Evolutionary conservation across 2,888 invertebrate species (phyloP).

Genomic region (Cephus runcator): DNA sequence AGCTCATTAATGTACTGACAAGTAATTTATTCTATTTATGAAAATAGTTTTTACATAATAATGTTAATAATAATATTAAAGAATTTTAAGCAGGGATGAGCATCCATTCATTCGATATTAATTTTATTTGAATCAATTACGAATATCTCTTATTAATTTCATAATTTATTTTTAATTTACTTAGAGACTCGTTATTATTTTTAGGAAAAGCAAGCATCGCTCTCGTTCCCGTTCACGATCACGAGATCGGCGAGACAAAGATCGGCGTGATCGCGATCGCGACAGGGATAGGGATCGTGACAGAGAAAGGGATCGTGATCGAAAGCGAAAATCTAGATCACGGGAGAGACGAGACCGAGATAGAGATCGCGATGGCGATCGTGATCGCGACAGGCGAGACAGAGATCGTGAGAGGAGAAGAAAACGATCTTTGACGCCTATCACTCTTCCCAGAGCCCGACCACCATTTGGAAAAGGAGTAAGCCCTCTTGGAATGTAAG

Average conservation of each 20-base stretch:
- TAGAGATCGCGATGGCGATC: conserved; percentile 50
- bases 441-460: conserved; percentile 63
- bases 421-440: conserved; percentile 60
- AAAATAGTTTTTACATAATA: too few species aligned
- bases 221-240: conserved; percentile 65
- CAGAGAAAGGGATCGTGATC: conserved; percentile 45
- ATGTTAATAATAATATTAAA: too few species aligned
- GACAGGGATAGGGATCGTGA: conserved; percentile 59
- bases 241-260: conserved; percentile 70
- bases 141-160: too few species aligned
- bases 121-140: too few species aligned
- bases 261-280: conserved; percentile 49
- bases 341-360: conserved; percentile 43
- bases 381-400: conserved; percentile 56
- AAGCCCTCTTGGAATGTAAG: conserved; percentile 65
- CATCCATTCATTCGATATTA: too few species aligned
- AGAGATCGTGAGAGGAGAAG: conserved; percentile 65
- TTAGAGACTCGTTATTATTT: conserved; percentile 14
- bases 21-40: too few species aligned
- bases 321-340: conserved; percentile 22
- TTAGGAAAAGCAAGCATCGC: conserved; percentile 65
- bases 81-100: too few species aligned
- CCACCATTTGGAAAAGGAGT: conserved; percentile 64
- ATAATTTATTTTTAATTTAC: too few species aligned
- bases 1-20: too few species aligned